A percentile compares a stretch with the other conserved stretches of the same genome.
Conservation (phyloP, 2,797 vertebrate species). For the Phoebastria nigripes region DNA sequence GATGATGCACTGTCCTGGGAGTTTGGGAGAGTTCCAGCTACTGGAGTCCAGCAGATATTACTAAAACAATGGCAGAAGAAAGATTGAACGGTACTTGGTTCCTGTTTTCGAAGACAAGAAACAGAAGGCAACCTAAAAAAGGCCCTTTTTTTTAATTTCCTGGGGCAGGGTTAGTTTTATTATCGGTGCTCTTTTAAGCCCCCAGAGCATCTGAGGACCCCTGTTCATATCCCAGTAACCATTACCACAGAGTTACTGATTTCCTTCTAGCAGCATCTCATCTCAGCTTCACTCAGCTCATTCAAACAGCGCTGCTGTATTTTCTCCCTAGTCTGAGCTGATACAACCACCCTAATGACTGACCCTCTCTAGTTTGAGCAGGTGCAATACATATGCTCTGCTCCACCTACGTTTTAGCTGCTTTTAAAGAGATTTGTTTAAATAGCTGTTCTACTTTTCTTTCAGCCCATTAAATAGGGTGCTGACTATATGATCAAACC, state of each 20-base stretch:
- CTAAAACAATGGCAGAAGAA: neutral
- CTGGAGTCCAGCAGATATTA: neutral
- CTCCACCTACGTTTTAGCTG: neutral
- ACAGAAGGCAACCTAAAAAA: neutral
- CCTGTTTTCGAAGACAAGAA: neutral
- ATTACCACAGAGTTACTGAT: neutral
- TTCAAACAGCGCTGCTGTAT: neutral
- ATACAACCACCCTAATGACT: neutral
- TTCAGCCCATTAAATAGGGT: neutral
- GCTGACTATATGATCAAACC: neutral
- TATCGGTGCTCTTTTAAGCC: neutral
- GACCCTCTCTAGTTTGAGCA: neutral
- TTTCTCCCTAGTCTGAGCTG: neutral
- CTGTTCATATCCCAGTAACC: neutral
- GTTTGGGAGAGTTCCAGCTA: neutral
- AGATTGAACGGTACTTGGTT: neutral
- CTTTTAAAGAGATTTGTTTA: neutral
- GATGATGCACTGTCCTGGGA: neutral
- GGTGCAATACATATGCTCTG: neutral
- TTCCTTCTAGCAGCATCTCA: neutral
- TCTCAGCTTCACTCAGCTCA: neutral
- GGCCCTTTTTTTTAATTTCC: neutral
- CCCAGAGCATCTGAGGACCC: neutral
- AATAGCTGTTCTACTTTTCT: neutral
- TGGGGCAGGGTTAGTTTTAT: neutral